Conservation (phyloP, 2,797 vertebrate genomes). For the Halcyon chelicuti region DNA sequence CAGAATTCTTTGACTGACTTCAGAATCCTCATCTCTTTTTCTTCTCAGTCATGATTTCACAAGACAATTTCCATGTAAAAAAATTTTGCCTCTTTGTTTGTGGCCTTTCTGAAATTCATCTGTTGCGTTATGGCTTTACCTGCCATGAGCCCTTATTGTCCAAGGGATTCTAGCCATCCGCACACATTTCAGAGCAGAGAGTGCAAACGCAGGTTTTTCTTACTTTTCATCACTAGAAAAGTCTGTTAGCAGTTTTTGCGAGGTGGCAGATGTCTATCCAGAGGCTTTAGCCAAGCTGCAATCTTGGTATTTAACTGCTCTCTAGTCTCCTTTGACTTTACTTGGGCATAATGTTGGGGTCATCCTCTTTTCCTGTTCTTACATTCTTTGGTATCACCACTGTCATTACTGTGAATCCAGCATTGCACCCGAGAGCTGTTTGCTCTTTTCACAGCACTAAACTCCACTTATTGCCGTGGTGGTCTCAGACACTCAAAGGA, state of each 20-base stretch:
- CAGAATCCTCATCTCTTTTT: neutral
- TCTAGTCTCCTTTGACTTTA: neutral
- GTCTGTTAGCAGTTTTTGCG: neutral
- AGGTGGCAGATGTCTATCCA: neutral
- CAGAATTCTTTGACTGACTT: neutral
- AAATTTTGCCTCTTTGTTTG: neutral
- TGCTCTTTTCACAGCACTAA: neutral
- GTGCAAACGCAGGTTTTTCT: neutral
- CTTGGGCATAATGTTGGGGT: neutral
- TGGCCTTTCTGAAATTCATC: neutral
- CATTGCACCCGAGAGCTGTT: neutral
- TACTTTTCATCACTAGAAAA: neutral
- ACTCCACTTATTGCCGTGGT: neutral
- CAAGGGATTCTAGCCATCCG: neutral
- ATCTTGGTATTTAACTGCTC: neutral
- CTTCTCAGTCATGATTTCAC: neutral
- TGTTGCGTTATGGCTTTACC: rapidly evolving
- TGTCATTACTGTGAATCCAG: neutral
- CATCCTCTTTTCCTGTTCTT: neutral
- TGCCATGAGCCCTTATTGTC: neutral
- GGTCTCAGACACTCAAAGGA: neutral
- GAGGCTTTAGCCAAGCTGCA: neutral
- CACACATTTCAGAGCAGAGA: neutral
- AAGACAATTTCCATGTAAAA: neutral
- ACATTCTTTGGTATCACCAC: neutral